A percentile compares a stretch with the other conserved stretches of the same genome.
These are phyloP conservation scores for Struthidea cinerea DNA, from an alignment of 2,113 vertebrate species.

Conservation along the genomic window DNA sequence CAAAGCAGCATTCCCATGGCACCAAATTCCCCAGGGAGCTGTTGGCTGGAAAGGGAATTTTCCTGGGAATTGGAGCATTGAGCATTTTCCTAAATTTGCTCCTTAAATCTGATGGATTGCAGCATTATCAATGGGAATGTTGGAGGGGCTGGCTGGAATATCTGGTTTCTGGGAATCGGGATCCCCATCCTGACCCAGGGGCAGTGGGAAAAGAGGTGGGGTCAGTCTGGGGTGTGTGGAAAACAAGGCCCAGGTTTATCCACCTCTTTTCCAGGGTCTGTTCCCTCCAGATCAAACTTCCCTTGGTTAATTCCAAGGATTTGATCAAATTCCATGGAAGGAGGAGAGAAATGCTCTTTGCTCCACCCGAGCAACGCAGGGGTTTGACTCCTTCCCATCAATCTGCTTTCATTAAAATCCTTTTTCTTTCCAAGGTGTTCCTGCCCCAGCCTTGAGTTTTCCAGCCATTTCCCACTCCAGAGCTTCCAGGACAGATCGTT, in stretches of 20 bases:
- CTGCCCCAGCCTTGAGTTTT: background rate
- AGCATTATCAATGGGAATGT: background rate
- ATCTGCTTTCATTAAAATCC: background rate
- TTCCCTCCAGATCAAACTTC: background rate
- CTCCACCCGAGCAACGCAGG: background rate
- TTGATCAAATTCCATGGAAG: background rate
- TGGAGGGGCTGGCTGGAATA: background rate
- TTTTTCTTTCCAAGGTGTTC: background rate
- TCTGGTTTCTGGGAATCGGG: background rate
- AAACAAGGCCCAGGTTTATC: background rate
- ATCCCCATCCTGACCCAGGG: background rate
- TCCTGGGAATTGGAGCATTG: background rate
- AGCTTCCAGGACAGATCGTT: background rate
- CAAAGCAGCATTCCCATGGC: background rate
- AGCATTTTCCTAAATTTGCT: constrained; percentile 6
- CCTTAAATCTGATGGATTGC: background rate
- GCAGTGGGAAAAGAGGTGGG: too few species aligned
- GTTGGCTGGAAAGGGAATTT: background rate
- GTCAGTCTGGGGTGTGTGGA: fast-evolving
- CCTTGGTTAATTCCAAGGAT: background rate
- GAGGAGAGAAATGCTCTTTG: background rate
- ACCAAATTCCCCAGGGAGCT: background rate
- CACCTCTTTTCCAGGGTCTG: background rate
- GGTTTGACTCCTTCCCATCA: background rate
- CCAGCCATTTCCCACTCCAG: background rate